These are phyloP conservation scores for Agrilus planipennis DNA, from an alignment of 1,140 invertebrate species.

Conservation along the genomic window DNA sequence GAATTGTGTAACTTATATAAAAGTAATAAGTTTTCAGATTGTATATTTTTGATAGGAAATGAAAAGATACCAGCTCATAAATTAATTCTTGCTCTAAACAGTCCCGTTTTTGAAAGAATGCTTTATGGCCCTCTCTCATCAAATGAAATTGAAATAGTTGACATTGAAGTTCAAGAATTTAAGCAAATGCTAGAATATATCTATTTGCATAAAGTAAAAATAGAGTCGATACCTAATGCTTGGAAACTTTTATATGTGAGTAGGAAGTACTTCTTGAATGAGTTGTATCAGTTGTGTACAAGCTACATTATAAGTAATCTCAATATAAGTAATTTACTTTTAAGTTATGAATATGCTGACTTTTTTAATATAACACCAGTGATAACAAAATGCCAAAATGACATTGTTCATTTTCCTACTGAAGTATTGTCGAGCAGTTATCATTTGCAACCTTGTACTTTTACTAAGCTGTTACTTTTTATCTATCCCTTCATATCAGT, in stretches of 20 bases:
- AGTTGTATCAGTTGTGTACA: slow-evolving; percentile 38
- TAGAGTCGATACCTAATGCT: slow-evolving; percentile 38
- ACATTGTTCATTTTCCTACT: slow-evolving; percentile 38
- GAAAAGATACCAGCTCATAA: slow-evolving; percentile 50
- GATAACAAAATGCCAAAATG: slow-evolving; percentile 32
- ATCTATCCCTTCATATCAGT: slow-evolving; percentile 38
- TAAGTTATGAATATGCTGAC: slow-evolving; percentile 41
- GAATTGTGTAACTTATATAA: slow-evolving; percentile 14
- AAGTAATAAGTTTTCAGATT: slow-evolving; percentile 38
- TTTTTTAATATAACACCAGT: slow-evolving; percentile 38
- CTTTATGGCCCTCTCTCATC: slow-evolving; percentile 50
- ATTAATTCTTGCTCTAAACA: slow-evolving; percentile 51
- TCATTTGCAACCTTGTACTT: slow-evolving; percentile 34
- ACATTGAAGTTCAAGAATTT: slow-evolving; percentile 41
- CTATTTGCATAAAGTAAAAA: slow-evolving; percentile 40
- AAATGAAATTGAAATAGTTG: slow-evolving; percentile 36
- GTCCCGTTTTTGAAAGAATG: slow-evolving; percentile 68
- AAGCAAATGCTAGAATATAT: slow-evolving; percentile 42
- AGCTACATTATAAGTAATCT: slow-evolving; percentile 37
- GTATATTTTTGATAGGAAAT: slow-evolving; percentile 38
- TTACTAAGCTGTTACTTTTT: slow-evolving; percentile 35
- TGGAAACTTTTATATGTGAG: slow-evolving; percentile 43
- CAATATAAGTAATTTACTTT: slow-evolving; percentile 39
- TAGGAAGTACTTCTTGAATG: slow-evolving; percentile 42
- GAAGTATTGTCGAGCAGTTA: slow-evolving; percentile 36